Conservation (phyloP, 2,888 invertebrate species). For the Leucophenga maculata region DNA sequence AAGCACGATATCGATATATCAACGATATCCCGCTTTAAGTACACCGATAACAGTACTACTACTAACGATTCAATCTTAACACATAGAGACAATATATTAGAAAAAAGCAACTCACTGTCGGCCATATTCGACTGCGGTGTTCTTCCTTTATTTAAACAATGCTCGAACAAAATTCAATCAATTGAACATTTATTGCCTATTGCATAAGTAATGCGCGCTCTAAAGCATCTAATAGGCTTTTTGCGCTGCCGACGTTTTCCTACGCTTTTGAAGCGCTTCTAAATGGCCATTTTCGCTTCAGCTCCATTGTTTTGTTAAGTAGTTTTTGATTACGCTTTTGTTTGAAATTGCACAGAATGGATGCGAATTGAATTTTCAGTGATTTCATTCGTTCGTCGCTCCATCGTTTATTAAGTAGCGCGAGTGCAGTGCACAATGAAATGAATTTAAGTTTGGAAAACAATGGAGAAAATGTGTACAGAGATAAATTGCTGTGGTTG, state of each 20-base stretch:
- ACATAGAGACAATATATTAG: too few relatives aligned
- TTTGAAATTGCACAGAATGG: not conserved
- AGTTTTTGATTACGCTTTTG: slow-evolving; percentile 3
- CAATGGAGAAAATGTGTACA: not conserved
- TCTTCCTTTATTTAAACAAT: not conserved
- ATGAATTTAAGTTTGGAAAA: too few relatives aligned
- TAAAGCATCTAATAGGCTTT: not conserved
- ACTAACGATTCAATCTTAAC: too few relatives aligned
- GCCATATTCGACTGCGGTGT: not conserved
- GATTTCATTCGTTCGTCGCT: too few relatives aligned
- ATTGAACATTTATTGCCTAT: slow-evolving; percentile 57
- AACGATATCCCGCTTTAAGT: too few relatives aligned
- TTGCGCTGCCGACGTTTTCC: not conserved
- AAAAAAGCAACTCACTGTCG: too few relatives aligned
- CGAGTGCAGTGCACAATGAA: too few relatives aligned
- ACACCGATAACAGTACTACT: too few relatives aligned
- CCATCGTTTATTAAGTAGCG: too few relatives aligned
- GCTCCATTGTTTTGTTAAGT: slow-evolving; percentile 26
- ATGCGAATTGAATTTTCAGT: too few relatives aligned
- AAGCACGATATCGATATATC: too few relatives aligned
- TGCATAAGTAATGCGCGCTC: slow-evolving; percentile 56
- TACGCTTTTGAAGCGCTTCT: not conserved
- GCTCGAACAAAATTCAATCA: slow-evolving; percentile 31
- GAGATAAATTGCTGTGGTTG: slow-evolving; percentile 35
- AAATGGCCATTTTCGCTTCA: not conserved